Percentiles rank a stretch among this genome's conserved stretches.
These are phyloP conservation scores for Agelastica alni DNA, from an alignment of 2,888 invertebrate genomes.

Conservation along the genomic window DNA sequence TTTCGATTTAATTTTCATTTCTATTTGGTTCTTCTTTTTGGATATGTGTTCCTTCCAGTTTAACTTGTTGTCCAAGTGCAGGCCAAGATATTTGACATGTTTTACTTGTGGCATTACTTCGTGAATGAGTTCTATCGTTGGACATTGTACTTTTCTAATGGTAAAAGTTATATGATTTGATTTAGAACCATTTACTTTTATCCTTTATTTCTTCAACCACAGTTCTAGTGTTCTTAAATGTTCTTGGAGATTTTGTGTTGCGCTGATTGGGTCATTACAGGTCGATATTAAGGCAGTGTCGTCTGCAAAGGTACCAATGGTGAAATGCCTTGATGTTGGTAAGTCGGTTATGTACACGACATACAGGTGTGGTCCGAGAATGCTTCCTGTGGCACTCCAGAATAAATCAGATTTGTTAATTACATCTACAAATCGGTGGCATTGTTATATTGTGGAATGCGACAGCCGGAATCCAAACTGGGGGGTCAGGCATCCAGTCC, in stretches of 20 bases:
- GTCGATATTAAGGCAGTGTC: background rate
- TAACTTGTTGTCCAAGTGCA: background rate
- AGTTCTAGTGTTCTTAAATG: background rate
- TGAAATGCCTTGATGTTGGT: background rate
- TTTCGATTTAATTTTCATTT: background rate
- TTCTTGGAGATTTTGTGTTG: too few species aligned
- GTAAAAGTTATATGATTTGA: background rate
- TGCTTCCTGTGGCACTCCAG: too few species aligned
- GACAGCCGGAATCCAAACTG: constrained; percentile 11
- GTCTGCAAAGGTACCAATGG: background rate
- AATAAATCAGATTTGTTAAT: too few species aligned
- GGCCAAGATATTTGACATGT: background rate
- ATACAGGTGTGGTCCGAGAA: too few species aligned
- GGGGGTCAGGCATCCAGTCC: background rate
- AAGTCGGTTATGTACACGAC: background rate
- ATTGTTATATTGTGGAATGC: too few species aligned
- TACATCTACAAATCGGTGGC: too few species aligned
- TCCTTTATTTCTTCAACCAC: too few species aligned
- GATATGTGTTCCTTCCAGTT: background rate
- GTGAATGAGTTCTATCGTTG: background rate
- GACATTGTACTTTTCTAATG: background rate
- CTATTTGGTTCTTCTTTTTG: background rate
- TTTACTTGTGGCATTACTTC: background rate
- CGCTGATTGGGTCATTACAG: background rate
- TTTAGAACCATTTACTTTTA: too few species aligned